Evolutionary conservation across 1,140 invertebrate species (phyloP), one percentile per base, ranked within the genome.

Genomic region (Paraescarpia echinospica): DNA sequence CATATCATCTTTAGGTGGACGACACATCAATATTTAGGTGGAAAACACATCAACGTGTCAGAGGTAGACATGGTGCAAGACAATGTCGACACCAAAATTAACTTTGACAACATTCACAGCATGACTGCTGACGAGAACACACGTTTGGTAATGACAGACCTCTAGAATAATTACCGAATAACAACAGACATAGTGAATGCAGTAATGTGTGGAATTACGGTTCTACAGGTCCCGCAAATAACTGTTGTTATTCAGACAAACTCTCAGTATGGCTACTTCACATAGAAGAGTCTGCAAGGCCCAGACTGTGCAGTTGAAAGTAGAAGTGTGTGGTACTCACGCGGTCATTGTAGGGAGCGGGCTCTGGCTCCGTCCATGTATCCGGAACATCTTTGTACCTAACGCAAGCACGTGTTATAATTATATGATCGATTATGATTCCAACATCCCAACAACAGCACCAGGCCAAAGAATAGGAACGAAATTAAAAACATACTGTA

Each of bases 381-480:
- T 99, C 98, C 22, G 98, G 98, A 93, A 99, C 98, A 93, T 98
- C 97, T 94, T 98, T 97, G 97, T 98, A 99, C 94, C 98, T 98
- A n/a, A 33, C 14, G 33, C 34, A 90, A 6, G 22, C 18, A 77
- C 14, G 22, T 22, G 27, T 77, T 6, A 77, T 18, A 18, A 77
- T 77, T 77, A 77, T 27, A 14, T 77, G 59, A 77, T 18, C 27
- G 22, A 77, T 77, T 77, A 77, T 5, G 59, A 31, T 1, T 9
- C 48, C 0, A 51, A 51, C 48, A 51, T 51, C 18, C 18, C 18
- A 18, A 27, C 0, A 77, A 31, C 22, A 14, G 9, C 59, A 27
- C 22, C 22, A 31, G 59, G 9, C 22, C 22, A 77, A 77, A 18
- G 0, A 2, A 48, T 77, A 27, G n/a, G n/a, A n/a, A n/a, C n/a